Evolutionary conservation across 2,888 invertebrate species (phyloP).

Genomic region (Seladonia tumulorum): DNA sequence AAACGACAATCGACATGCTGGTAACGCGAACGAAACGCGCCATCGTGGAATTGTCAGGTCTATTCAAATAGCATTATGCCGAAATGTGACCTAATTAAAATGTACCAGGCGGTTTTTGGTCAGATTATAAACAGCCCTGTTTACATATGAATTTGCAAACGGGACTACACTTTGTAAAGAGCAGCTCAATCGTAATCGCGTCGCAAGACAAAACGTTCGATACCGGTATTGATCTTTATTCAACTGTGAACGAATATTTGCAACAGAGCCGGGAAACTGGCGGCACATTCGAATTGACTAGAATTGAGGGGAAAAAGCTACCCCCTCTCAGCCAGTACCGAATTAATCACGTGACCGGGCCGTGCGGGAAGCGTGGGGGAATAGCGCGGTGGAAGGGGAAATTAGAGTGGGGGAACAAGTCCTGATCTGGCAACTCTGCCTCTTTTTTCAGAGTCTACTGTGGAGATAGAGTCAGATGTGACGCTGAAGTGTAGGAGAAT

Average conservation of each 20-base stretch:
- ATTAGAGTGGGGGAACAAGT: no score
- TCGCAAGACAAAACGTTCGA: slow-evolving; percentile 1
- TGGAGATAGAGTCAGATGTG: no score
- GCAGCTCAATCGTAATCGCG: neutral
- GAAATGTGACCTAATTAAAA: neutral
- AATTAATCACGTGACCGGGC: no score
- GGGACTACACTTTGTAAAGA: slow-evolving; percentile 4
- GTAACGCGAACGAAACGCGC: neutral
- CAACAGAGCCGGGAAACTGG: no score
- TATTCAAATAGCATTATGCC: slow-evolving; percentile 3
- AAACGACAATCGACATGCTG: slow-evolving; percentile 25
- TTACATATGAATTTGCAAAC: neutral
- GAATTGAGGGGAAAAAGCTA: no score
- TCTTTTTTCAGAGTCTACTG: no score
- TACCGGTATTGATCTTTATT: neutral
- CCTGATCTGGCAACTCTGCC: no score
- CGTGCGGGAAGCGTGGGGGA: no score
- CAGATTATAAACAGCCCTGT: neutral
- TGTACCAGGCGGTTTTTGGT: slow-evolving; percentile 12
- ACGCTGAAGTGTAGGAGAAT: no score
- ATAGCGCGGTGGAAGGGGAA: no score
- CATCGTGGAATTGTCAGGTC: slow-evolving; percentile 15
- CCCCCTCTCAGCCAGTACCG: no score
- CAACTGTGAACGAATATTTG: neutral
- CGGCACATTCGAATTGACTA: no score